These are phyloP conservation scores for Corapipo altera DNA, from an alignment of 2,113 vertebrate species.

Conservation along the genomic window DNA sequence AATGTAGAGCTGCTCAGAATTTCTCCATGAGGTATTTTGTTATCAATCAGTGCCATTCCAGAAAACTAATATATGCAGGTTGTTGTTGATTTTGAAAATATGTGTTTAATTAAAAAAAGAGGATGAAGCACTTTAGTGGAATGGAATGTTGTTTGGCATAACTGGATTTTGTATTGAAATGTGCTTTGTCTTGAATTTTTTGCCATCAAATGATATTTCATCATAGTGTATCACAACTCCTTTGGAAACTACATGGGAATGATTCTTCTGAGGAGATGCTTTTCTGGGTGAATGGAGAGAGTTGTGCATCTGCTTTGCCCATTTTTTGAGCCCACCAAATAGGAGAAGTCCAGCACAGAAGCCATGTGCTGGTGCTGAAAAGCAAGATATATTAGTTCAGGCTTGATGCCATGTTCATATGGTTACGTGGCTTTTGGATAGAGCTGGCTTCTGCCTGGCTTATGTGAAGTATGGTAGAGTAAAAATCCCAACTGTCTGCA, in stretches of 20 bases:
- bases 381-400: slow-evolving; percentile 4
- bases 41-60: not conserved
- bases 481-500: not conserved
- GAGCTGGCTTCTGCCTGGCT: not conserved
- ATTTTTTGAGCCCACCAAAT: not conserved
- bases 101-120: not conserved
- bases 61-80: not conserved
- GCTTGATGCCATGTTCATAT: not conserved
- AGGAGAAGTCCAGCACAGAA: slow-evolving; percentile 20
- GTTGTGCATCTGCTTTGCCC: not conserved
- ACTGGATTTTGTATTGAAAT: not conserved
- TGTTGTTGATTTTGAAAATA: not conserved
- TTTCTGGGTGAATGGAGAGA: not conserved
- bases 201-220: not conserved
- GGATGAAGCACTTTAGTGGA: not conserved
- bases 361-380: slow-evolving; percentile 25
- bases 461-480: not conserved
- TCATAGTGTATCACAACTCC: not conserved
- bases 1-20: not conserved
- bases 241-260: not conserved
- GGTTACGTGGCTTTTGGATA: not conserved
- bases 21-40: not conserved
- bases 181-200: not conserved
- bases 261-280: not conserved
- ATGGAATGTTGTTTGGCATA: not conserved